Percentiles rank a stretch among this genome's conserved stretches.
phyloP scores from a whole-genome alignment of 2,113 vertebrate species.

The Spheniscus mendiculus region DNA sequence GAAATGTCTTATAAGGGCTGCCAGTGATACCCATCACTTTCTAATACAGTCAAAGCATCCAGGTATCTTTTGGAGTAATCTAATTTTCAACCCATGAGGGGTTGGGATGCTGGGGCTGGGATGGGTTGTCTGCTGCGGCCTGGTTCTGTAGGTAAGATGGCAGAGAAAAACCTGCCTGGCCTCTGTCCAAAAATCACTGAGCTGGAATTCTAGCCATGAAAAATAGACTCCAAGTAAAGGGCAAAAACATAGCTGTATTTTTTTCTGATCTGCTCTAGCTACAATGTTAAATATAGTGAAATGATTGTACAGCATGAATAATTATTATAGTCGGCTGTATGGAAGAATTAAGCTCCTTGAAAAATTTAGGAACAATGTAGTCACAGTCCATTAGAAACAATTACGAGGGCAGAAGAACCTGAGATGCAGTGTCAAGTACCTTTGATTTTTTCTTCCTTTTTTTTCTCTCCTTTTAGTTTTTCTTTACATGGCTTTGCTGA shows the following conservation, averaged over 20 bases:
- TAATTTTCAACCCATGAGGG: background rate
- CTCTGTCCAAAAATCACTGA: background rate
- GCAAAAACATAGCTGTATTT: background rate
- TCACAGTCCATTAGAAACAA: background rate
- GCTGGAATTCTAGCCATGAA: background rate
- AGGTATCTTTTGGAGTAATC: background rate
- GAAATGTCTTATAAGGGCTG: background rate
- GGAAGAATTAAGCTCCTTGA: background rate
- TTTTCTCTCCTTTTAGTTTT: background rate
- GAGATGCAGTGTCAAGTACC: background rate
- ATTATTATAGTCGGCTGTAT: background rate
- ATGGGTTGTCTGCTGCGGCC: background rate
- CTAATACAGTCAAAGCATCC: background rate
- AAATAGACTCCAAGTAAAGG: background rate
- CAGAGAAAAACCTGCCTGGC: background rate
- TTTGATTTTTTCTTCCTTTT: background rate
- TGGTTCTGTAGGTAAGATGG: background rate
- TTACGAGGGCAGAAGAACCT: background rate
- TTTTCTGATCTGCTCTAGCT: background rate
- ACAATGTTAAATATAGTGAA: background rate
- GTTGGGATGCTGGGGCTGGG: background rate
- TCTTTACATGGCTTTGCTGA: background rate
- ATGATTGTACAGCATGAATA: background rate
- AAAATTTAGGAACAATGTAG: background rate
- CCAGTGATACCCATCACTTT: background rate